A percentile compares a stretch with the other conserved stretches of the same genome.
Conservation (phyloP, 1,140 invertebrate species). For the Stegodyphus dumicola region DNA sequence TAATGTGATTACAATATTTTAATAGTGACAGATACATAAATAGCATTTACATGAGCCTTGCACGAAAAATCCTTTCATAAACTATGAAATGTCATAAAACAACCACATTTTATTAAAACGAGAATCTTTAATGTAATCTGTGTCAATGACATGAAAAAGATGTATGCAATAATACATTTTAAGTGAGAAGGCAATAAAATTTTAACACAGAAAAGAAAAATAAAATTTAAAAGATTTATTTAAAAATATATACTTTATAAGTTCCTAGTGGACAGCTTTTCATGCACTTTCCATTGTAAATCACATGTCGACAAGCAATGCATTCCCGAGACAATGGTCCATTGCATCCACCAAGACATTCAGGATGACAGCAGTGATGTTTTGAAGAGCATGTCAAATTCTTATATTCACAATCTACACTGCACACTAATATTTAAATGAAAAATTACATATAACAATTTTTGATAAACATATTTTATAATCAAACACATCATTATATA, state of each 20-base stretch:
- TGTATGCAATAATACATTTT: background rate
- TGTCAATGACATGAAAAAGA: background rate
- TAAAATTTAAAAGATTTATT: background rate
- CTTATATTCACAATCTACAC: constrained; percentile 24
- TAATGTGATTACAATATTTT: no score
- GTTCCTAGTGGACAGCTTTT: constrained; percentile 77
- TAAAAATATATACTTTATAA: constrained; percentile 71
- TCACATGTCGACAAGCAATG: constrained; percentile 78
- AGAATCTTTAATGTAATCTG: no score
- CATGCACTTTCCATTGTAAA: constrained; percentile 75
- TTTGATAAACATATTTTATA: no score
- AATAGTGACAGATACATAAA: no score
- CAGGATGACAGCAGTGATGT: constrained; percentile 78
- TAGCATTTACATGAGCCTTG: no score
- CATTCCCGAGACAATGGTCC: constrained; percentile 75
- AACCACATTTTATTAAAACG: no score
- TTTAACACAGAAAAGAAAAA: background rate
- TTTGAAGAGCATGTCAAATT: constrained; percentile 51
- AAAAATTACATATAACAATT: no score
- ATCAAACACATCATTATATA: no score
- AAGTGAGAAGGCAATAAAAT: constrained; percentile 4
- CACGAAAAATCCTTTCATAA: no score
- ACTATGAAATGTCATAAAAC: no score
- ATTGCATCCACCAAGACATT: constrained; percentile 87
- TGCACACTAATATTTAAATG: constrained; percentile 49